These are phyloP conservation scores for Rhabdomys pumilio DNA, from an alignment of 2,797 vertebrate species.

Conservation along the genomic window DNA sequence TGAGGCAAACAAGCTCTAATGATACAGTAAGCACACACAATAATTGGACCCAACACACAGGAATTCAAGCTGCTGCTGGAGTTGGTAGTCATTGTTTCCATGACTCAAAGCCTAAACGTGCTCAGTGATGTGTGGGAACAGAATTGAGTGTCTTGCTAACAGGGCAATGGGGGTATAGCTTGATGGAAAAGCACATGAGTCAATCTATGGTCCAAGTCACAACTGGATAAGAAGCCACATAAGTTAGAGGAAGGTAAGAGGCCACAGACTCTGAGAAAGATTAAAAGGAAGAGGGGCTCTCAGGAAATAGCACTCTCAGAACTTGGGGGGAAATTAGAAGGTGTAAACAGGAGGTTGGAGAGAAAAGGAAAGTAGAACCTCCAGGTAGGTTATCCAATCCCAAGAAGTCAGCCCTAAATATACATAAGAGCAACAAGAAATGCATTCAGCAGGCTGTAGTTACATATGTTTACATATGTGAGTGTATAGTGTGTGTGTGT, in stretches of 20 bases:
- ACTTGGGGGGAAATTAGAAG: neutral
- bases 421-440: neutral
- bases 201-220: neutral
- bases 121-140: neutral
- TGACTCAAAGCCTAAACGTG: neutral
- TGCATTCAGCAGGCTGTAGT: neutral
- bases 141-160: neutral
- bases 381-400: neutral
- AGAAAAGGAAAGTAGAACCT: neutral
- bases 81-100: neutral
- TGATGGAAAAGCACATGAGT: neutral
- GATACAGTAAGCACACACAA: conserved; percentile 12
- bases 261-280: neutral
- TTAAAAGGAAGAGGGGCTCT: neutral
- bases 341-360: neutral
- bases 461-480: neutral
- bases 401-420: neutral
- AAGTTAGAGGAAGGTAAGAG: neutral
- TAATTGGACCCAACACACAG: conserved; percentile 12
- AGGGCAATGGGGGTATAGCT: rapidly evolving
- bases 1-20: conserved; percentile 64
- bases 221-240: neutral
- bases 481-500: too few species aligned
- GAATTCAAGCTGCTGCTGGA: neutral
- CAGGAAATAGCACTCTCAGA: neutral